Evolutionary conservation across 2,113 vertebrate species (phyloP), one percentile per base, ranked within the genome.

Genomic region (Archocentrus centrarchus): DNA sequence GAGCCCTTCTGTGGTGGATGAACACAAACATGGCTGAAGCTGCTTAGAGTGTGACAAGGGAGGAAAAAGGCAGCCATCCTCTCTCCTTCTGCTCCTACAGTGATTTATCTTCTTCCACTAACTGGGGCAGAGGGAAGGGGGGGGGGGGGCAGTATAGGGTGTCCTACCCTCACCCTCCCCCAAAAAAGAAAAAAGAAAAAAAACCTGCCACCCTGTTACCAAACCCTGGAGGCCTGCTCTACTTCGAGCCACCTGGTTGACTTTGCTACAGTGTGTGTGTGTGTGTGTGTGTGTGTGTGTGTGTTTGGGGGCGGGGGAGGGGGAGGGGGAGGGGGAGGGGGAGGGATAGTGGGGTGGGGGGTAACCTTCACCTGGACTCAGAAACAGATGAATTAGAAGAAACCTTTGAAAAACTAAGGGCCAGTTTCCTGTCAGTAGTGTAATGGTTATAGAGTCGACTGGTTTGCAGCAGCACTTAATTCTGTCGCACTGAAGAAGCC

Each of bases 211-310:
- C 68, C 79, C 80, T 14, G 0, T 47, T 75, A 73, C 92, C 89
- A 92, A 88, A 86, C 94, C 93, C 93, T 88, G 44, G 92, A 86
- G 93, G 90, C 87, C 81, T 94, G 94, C 76, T 93, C 94, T 64
- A 95, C 83, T 95, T 95, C 60, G 80, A 81, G 84, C 93, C 93
- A 94, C 93, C 94, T 95, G 93, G 91, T 92, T 93, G 90, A 91
- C 91, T 91, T 87, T 93, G 81, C 92, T 81, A 87, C 79, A 89
- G n/a, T 75, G 35, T 24, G 20, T 24, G 62, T 20, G 63, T 77
- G 30, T 30, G 44, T 79, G 55, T 44, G 61, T 68, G 60, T 80
- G 20, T 62, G 59, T 17, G n/a, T n/a, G 73, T n/a, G 73, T 75
- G 27, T 22, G 17, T 78, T 30, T 1, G 0, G 3, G 1, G 44